Conservation (phyloP, 2,888 invertebrate genomes). For the Gandaritis pyraliata region DNA sequence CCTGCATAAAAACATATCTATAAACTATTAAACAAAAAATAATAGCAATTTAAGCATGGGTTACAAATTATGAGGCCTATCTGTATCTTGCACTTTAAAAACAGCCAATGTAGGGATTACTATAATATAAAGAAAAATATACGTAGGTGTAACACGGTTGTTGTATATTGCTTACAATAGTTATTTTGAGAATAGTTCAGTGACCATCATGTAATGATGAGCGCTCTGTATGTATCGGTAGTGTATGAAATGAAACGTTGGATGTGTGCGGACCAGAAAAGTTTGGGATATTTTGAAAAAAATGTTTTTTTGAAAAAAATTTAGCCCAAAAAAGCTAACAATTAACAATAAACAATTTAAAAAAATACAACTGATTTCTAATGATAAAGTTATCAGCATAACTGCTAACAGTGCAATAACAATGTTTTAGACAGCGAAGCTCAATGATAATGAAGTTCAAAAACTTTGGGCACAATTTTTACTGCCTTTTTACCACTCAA, state of each 20-base stretch:
- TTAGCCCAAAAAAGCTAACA: too few relatives aligned
- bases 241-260: conserved; percentile 45
- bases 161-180: conserved; percentile 59
- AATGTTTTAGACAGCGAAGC: too few relatives aligned
- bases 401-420: too few relatives aligned
- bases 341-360: conserved; percentile 1
- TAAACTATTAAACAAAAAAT: conserved; percentile 1
- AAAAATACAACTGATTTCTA: too few relatives aligned
- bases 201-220: conserved; percentile 69
- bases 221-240: conserved; percentile 65
- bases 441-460: too few relatives aligned
- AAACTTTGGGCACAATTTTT: too few relatives aligned
- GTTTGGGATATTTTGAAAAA: conserved; percentile 46
- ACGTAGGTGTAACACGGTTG: conserved; percentile 48
- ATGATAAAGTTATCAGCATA: too few relatives aligned
- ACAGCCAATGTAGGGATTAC: conserved; percentile 41
- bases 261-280: conserved; percentile 57
- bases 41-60: neutral
- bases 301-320: too few relatives aligned
- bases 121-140: conserved; percentile 47
- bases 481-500: too few relatives aligned
- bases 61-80: neutral
- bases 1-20: conserved; percentile 12
- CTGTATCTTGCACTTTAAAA: too few relatives aligned
- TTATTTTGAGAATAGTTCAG: conserved; percentile 46